Percentiles rank a stretch among this genome's conserved stretches.
Conservation (phyloP, 2,888 invertebrate genomes). For the Lypha dubia region DNA sequence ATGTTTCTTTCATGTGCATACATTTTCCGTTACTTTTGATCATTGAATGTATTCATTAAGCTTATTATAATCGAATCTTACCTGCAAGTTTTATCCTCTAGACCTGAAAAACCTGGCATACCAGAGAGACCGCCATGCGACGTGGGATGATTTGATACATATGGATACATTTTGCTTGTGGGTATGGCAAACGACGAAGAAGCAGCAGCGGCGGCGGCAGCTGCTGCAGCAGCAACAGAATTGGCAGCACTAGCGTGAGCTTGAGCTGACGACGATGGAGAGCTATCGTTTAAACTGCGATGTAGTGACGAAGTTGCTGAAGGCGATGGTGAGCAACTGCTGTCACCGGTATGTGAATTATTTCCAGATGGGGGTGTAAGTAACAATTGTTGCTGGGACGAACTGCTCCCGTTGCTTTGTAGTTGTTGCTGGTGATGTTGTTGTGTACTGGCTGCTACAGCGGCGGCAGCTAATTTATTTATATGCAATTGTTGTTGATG, state of each 20-base stretch:
- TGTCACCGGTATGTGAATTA: slow-evolving; percentile 80
- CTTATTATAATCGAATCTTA: slow-evolving; percentile 73
- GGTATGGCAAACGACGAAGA: slow-evolving; percentile 85
- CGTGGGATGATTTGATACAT: slow-evolving; percentile 90
- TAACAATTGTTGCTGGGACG: slow-evolving; percentile 76
- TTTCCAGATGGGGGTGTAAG: slow-evolving; percentile 80
- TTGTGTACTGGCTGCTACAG: slow-evolving; percentile 79
- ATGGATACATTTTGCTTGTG: slow-evolving; percentile 94
- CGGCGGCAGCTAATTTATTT: slow-evolving; percentile 80
- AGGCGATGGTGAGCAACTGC: slow-evolving; percentile 80
- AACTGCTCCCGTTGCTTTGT: slow-evolving; percentile 72
- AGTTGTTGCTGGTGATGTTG: slow-evolving; percentile 74
- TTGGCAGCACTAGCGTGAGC: slow-evolving; percentile 84
- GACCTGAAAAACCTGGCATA: slow-evolving; percentile 85
- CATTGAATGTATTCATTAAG: background rate
- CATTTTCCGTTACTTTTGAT: background rate
- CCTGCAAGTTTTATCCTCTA: slow-evolving; percentile 84
- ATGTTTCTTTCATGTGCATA: background rate
- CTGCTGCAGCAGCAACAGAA: slow-evolving; percentile 84
- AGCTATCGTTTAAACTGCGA: slow-evolving; percentile 78
- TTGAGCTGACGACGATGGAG: slow-evolving; percentile 83
- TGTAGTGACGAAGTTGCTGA: slow-evolving; percentile 79
- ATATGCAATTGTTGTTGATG: slow-evolving; percentile 80
- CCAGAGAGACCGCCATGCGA: slow-evolving; percentile 92
- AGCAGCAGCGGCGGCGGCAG: slow-evolving; percentile 78